Base-by-base conservation (phyloP, 2,113 vertebrate species). In the Hippotragus niger region DNA sequence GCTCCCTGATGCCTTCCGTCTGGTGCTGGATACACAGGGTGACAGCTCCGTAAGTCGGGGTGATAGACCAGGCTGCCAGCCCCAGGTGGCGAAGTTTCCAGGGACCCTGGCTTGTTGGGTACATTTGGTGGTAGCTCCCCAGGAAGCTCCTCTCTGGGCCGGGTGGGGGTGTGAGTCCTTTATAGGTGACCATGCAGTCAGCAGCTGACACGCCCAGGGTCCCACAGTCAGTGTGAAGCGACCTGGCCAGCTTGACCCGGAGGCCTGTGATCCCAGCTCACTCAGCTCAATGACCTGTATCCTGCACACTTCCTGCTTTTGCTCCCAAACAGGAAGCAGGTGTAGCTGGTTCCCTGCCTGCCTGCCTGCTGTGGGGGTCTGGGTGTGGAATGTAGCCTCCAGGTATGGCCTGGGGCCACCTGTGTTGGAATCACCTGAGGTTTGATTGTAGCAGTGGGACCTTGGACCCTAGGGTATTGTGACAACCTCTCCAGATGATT, bases 181-280 rank as follows among this genome's bases (percentile, higher is more conserved):
- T 17, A 6, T 16, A 16, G 23, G 60, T 33, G 74, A 7, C 3
- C 58, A 10, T 6, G 6, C 3, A 6, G 15, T 11, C 5, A 14
- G 47, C 43, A 6, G 55, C 52, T 29, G 90, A 53, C 60, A 16
- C 10, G 13, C 25, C 52, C 33, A 2, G 53, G 36, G 60, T 43
- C 64, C 11, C n/a, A 5, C 13, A 7, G 62, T 52, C 53, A 21
- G 36, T 7, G 33, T 40, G 5, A 2, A 25, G 17, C 1, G 16
- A 19, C 23, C 40, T 5, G 45, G 60, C 25, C 64, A 5, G 27
- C 84, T 27, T 58, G 17, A 13, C 86, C 23, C 0, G 14, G 43
- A 50, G 2, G 36, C 60, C 21, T 0, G 0, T 0, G 7, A 67
- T 50, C 29, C 2, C 2, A 33, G 0, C 33, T 31, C 1, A 0